A percentile compares a stretch with the other conserved stretches of the same genome.
phyloP scores from a whole-genome alignment of 2,888 invertebrate genomes.

The Andrena minutula region DNA sequence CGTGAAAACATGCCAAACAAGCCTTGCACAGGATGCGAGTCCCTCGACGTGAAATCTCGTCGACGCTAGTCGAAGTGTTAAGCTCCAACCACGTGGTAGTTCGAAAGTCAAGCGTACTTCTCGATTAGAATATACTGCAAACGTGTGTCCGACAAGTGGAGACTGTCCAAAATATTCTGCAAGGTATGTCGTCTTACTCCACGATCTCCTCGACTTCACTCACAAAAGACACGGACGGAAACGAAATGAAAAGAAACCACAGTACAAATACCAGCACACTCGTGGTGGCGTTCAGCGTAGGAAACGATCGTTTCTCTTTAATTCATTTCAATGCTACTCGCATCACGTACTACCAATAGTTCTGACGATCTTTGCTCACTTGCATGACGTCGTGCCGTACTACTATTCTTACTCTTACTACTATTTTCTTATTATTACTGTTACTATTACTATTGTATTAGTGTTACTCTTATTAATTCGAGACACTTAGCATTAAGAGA shows the following conservation, averaged over 20 bases:
- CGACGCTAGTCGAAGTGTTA: background rate
- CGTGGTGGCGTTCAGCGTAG: conserved; percentile 44
- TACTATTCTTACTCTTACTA: conserved; percentile 18
- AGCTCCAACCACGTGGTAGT: background rate
- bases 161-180: conserved; percentile 18
- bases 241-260: no score
- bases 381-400: conserved; percentile 61
- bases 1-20: no score
- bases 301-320: conserved; percentile 46
- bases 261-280: conserved; percentile 22
- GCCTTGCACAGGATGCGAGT: no score
- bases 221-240: background rate
- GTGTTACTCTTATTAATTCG: conserved; percentile 37
- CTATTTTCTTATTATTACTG: conserved; percentile 7
- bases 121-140: background rate
- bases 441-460: conserved; percentile 32
- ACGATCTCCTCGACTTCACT: background rate
- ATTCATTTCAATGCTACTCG: conserved; percentile 31
- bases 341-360: conserved; percentile 36
- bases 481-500: conserved; percentile 35
- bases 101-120: no score
- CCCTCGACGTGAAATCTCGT: no score
- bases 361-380: conserved; percentile 57
- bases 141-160: conserved; percentile 16
- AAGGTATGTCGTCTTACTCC: background rate